Conservation (phyloP, 92 coral and sea anemone species). For the Diadumene lineata region DNA sequence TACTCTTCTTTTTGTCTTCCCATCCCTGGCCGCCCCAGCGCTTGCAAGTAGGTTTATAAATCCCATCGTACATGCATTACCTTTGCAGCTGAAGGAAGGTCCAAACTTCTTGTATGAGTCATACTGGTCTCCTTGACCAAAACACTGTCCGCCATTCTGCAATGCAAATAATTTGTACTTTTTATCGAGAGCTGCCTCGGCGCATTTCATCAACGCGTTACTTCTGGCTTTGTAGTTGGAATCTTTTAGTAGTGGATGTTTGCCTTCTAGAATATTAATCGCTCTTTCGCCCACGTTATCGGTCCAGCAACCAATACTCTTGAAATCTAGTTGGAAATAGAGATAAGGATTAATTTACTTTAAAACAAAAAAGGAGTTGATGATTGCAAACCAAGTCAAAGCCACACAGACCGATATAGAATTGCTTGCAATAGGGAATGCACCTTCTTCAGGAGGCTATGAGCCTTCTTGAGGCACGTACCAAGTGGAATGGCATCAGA, state of each 20-base stretch:
- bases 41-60: too few species aligned
- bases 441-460: too few species aligned
- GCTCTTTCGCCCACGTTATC: slow-evolving; percentile 66
- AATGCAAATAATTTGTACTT: slow-evolving; percentile 76
- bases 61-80: slow-evolving; percentile 16
- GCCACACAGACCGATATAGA: too few species aligned
- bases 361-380: too few species aligned
- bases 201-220: slow-evolving; percentile 95
- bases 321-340: slow-evolving; percentile 54
- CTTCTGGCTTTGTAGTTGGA: slow-evolving; percentile 77
- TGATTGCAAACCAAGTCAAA: too few species aligned
- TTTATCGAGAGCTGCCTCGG: slow-evolving; percentile 79
- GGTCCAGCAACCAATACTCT: slow-evolving; percentile 97
- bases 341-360: background rate
- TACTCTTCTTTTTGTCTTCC: too few species aligned
- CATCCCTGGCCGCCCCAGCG: too few species aligned
- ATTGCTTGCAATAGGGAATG: too few species aligned
- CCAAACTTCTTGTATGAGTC: slow-evolving; percentile 77
- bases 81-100: slow-evolving; percentile 65
- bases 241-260: slow-evolving; percentile 72
- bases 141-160: slow-evolving; percentile 96
- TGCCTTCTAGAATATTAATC: slow-evolving; percentile 72
- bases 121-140: slow-evolving; percentile 72
- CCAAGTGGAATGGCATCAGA: background rate
- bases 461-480: too few species aligned